phyloP scores from a whole-genome alignment of 30 jellyfish, hydroid and myxozoan species.

The Hydractinia symbiolongicarpus region DNA sequence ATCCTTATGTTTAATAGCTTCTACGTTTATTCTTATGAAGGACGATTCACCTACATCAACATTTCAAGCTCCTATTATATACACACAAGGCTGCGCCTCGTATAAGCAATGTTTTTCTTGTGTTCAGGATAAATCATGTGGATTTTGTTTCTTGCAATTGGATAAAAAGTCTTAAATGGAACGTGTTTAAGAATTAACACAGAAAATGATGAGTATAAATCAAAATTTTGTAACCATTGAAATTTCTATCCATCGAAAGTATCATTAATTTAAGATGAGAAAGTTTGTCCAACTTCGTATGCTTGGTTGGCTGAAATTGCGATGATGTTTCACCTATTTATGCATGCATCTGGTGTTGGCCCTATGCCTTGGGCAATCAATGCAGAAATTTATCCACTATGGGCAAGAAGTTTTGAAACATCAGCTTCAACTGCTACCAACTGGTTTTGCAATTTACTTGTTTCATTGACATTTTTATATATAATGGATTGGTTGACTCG shows the following conservation, averaged over 20 bases:
- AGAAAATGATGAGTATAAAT: not conserved
- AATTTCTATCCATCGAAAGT: not conserved
- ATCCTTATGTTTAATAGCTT: slow-evolving; percentile 57
- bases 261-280: slow-evolving; percentile 25
- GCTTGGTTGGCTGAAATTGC: slow-evolving; percentile 86
- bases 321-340: slow-evolving; percentile 63
- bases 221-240: slow-evolving; percentile 5
- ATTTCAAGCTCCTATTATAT: not conserved
- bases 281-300: slow-evolving; percentile 58
- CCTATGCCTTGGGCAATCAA: slow-evolving; percentile 95
- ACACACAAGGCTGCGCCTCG: slow-evolving; percentile 32
- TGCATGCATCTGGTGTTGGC: slow-evolving; percentile 80
- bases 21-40: slow-evolving; percentile 43
- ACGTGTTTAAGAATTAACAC: slow-evolving; percentile 31
- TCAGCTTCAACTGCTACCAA: slow-evolving; percentile 63
- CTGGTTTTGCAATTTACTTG: slow-evolving; percentile 66
- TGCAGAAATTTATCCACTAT: slow-evolving; percentile 87
- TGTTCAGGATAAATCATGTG: slow-evolving; percentile 42
- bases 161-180: slow-evolving; percentile 23
- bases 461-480: slow-evolving; percentile 66
- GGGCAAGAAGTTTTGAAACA: slow-evolving; percentile 86
- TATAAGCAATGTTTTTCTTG: slow-evolving; percentile 41
- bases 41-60: slow-evolving; percentile 40
- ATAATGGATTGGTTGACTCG: slow-evolving; percentile 40
- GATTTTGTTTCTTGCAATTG: slow-evolving; percentile 46